Conservation (phyloP, 2,113 vertebrate species). For the Potamarius usumacintae region DNA sequence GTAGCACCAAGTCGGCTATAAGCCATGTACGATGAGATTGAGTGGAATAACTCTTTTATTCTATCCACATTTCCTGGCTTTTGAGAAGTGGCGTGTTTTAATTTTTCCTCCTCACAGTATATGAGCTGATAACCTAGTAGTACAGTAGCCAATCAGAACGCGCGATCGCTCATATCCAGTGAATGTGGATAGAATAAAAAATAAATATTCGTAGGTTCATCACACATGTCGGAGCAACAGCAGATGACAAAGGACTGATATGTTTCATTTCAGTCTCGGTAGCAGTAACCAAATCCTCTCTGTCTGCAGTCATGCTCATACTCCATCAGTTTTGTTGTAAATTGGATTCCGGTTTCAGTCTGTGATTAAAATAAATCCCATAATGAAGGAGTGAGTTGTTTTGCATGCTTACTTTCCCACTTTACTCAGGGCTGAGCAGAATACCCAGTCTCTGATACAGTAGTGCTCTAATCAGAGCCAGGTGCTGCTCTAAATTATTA, state of each 20-base stretch:
- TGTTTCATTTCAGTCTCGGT: neutral
- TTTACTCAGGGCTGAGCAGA: neutral
- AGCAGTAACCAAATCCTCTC: neutral
- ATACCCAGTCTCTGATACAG: neutral
- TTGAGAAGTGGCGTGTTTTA: too few relatives aligned
- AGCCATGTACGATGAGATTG: too few relatives aligned
- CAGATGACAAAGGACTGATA: neutral
- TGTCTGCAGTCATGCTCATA: neutral
- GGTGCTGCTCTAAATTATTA: neutral
- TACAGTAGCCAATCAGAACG: too few relatives aligned
- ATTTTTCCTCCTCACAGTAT: too few relatives aligned
- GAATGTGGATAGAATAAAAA: too few relatives aligned
- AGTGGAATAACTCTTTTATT: too few relatives aligned
- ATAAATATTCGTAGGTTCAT: neutral
- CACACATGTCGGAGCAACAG: neutral
- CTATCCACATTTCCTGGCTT: too few relatives aligned
- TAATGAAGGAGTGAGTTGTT: neutral
- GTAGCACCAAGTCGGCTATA: too few relatives aligned
- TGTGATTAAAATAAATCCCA: neutral
- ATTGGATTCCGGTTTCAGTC: neutral
- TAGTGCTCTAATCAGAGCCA: constrained; percentile 1
- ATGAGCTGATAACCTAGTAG: too few relatives aligned
- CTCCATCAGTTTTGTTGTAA: neutral
- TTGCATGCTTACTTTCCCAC: neutral
- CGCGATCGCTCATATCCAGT: too few relatives aligned